Percentiles rank a stretch among this genome's conserved stretches.
These are phyloP conservation scores for Mormyrus hasselquistii DNA, from an alignment of 2,797 vertebrate species.

Conservation along the genomic window DNA sequence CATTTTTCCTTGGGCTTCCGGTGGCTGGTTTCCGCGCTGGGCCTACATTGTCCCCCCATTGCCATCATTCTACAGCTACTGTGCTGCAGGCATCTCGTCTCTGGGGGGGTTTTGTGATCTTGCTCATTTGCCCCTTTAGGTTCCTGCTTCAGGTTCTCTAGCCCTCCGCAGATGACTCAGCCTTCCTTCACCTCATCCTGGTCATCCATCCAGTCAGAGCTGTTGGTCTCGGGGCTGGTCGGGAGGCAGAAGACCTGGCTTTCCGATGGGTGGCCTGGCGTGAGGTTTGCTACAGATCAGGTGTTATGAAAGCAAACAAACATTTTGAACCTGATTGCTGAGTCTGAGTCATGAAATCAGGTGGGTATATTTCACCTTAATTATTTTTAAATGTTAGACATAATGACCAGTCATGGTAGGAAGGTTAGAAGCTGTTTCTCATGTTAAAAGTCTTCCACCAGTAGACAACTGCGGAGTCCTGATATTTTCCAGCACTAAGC, in stretches of 20 bases:
- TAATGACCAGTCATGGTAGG: not conserved
- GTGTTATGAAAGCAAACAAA: not conserved
- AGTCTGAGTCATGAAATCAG: not conserved
- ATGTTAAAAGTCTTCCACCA: not conserved
- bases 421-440: not conserved
- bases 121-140: not conserved
- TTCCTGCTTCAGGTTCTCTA: not conserved
- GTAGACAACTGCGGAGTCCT: not conserved
- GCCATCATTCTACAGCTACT: not conserved
- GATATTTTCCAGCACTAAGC: not conserved
- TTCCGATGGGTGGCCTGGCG: not conserved
- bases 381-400: not conserved
- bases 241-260: not conserved
- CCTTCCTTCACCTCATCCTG: not conserved
- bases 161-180: not conserved
- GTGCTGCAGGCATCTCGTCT: not conserved
- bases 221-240: not conserved
- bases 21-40: not conserved
- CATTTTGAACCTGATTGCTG: not conserved
- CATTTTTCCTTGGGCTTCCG: not conserved
- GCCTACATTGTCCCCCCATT: not conserved
- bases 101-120: not conserved
- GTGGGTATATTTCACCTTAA: not conserved
- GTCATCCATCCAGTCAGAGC: not conserved
- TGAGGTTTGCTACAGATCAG: not conserved